These are phyloP conservation scores for Zonotrichia leucophrys DNA, from an alignment of 2,113 vertebrate genomes.

Conservation along the genomic window DNA sequence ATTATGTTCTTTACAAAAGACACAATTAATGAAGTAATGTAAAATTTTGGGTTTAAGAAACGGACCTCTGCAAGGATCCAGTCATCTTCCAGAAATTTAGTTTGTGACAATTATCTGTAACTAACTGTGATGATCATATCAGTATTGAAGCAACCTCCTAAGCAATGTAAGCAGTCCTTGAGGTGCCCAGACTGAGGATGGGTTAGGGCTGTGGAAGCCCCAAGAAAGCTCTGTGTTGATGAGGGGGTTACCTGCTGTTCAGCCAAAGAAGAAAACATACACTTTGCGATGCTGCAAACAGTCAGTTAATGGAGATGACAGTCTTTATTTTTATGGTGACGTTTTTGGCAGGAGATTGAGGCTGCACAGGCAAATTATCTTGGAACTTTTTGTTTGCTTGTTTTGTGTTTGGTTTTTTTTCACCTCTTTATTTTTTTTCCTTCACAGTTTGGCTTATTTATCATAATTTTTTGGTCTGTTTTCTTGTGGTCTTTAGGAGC, in stretches of 20 bases:
- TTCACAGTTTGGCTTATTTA: not conserved
- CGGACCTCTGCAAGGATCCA: not conserved
- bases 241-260: not conserved
- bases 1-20: not conserved
- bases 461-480: fast-evolving
- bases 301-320: not conserved
- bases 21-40: not conserved
- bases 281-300: not conserved
- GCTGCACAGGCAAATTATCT: not conserved
- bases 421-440: not conserved
- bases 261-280: not conserved
- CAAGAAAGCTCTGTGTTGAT: not conserved
- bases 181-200: not conserved
- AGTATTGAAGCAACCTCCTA: not conserved
- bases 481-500: not conserved
- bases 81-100: fast-evolving
- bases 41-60: not conserved
- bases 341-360: not conserved
- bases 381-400: not conserved
- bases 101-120: not conserved
- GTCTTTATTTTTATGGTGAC: not conserved
- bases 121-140: not conserved
- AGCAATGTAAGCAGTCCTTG: not conserved
- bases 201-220: not conserved
- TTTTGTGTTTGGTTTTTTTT: not conserved